Percentiles rank a stretch among this genome's conserved stretches.
phyloP scores from a whole-genome alignment of 2,797 vertebrate species.

The Lithobates sylvaticus region DNA sequence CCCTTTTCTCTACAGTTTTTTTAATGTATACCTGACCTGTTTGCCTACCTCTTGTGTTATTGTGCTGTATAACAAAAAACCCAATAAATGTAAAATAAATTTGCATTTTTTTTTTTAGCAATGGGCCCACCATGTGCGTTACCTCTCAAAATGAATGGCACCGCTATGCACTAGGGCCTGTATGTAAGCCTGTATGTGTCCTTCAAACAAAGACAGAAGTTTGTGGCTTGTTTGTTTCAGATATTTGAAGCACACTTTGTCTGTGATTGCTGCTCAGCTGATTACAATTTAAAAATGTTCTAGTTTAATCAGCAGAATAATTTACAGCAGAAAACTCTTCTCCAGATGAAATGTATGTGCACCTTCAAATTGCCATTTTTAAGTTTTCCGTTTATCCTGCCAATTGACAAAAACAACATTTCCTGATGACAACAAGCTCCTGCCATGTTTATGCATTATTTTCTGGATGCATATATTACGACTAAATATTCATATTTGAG shows the following conservation, averaged over 20 bases:
- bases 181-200: no score
- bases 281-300: conserved; percentile 39
- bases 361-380: conserved; percentile 49
- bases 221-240: conserved; percentile 31
- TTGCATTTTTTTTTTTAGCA: no score
- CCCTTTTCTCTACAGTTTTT: no score
- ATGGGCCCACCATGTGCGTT: no score
- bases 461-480: background rate
- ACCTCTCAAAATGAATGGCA: no score
- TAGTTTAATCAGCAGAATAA: conserved; percentile 50
- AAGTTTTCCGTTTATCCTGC: conserved; percentile 23
- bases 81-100: no score
- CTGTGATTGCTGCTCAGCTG: conserved; percentile 41
- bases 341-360: background rate
- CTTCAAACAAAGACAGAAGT: background rate
- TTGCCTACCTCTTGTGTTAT: no score
- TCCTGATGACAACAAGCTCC: conserved; percentile 13
- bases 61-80: no score
- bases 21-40: no score
- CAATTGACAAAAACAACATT: conserved; percentile 20
- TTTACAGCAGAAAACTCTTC: conserved; percentile 21
- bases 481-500: conserved; percentile 4
- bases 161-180: no score
- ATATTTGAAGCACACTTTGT: background rate
- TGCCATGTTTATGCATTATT: conserved; percentile 19